A percentile compares a stretch with the other conserved stretches of the same genome.
These are phyloP conservation scores for Epinephelus awoara DNA, from an alignment of 2,797 vertebrate species.

Conservation along the genomic window DNA sequence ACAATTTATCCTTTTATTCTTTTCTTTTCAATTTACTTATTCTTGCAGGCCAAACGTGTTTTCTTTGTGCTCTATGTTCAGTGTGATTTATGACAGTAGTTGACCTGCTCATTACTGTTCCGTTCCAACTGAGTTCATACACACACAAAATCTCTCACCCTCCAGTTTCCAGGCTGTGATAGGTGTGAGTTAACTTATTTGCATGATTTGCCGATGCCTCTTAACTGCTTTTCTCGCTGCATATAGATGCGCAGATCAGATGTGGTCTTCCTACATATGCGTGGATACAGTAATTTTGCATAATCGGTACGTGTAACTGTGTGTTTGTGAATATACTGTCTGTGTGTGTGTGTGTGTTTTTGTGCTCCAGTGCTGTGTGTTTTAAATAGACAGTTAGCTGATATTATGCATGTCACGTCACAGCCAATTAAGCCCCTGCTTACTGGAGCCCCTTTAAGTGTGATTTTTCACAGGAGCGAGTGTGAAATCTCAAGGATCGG, in stretches of 20 bases:
- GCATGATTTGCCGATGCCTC: constrained; percentile 51
- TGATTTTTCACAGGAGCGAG: constrained; percentile 84
- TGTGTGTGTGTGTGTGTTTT: background rate
- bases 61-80: constrained; percentile 35
- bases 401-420: constrained; percentile 77
- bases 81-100: constrained; percentile 65
- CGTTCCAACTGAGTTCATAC: constrained; percentile 35
- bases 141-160: background rate
- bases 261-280: constrained; percentile 14
- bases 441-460: constrained; percentile 80
- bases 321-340: background rate
- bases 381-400: constrained; percentile 54
- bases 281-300: background rate
- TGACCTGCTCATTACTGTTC: constrained; percentile 58
- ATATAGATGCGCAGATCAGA: constrained; percentile 62
- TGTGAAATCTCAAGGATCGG: constrained; percentile 83
- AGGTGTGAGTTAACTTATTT: constrained; percentile 64
- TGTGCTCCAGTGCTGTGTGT: background rate
- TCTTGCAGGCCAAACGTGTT: constrained; percentile 32
- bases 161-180: constrained; percentile 26
- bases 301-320: background rate
- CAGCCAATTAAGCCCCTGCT: constrained; percentile 82
- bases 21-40: too few relatives aligned
- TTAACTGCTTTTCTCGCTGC: constrained; percentile 62
- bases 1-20: constrained; percentile 41